Percentiles rank a stretch among this genome's conserved stretches.
These are phyloP conservation scores for Caenorhabditis inopinata DNA, from an alignment of 1,140 invertebrate species.

Conservation along the genomic window DNA sequence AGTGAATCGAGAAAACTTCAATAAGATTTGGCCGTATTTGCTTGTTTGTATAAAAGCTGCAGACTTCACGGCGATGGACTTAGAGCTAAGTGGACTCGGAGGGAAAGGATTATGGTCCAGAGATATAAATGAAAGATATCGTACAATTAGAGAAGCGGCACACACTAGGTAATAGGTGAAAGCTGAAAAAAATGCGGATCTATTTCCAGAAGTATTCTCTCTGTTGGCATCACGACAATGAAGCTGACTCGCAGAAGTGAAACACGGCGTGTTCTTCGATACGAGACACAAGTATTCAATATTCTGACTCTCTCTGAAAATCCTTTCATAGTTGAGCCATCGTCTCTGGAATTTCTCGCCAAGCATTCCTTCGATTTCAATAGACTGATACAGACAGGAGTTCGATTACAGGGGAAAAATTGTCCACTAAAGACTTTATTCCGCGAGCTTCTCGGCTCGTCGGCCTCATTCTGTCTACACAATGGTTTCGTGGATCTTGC, in stretches of 20 bases:
- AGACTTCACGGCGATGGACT: background rate
- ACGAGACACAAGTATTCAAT: slow-evolving; percentile 27
- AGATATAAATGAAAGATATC: background rate
- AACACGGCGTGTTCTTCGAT: background rate
- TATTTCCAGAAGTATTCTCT: background rate
- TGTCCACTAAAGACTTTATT: slow-evolving; percentile 32
- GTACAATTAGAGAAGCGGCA: background rate
- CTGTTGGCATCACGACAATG: background rate
- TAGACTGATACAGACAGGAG: slow-evolving; percentile 8
- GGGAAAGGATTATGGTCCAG: background rate
- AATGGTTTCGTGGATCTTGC: slow-evolving; percentile 55
- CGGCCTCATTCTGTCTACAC: slow-evolving; percentile 47
- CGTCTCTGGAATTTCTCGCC: slow-evolving; percentile 31
- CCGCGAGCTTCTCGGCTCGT: slow-evolving; percentile 48
- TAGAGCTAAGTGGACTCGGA: background rate
- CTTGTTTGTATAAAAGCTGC: background rate
- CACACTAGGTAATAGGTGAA: background rate
- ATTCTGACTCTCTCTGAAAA: slow-evolving; percentile 37
- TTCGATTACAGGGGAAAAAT: background rate
- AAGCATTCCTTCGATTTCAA: slow-evolving; percentile 46
- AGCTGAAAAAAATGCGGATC: background rate
- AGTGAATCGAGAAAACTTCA: slow-evolving; percentile 2
- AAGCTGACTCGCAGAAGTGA: background rate
- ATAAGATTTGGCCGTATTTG: slow-evolving; percentile 18
- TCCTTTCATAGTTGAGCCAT: slow-evolving; percentile 38